Percentiles rank a stretch among this genome's conserved stretches.
Evolutionary conservation across 2,797 vertebrate genomes (phyloP).

Genomic region (Syngnathus acus): DNA sequence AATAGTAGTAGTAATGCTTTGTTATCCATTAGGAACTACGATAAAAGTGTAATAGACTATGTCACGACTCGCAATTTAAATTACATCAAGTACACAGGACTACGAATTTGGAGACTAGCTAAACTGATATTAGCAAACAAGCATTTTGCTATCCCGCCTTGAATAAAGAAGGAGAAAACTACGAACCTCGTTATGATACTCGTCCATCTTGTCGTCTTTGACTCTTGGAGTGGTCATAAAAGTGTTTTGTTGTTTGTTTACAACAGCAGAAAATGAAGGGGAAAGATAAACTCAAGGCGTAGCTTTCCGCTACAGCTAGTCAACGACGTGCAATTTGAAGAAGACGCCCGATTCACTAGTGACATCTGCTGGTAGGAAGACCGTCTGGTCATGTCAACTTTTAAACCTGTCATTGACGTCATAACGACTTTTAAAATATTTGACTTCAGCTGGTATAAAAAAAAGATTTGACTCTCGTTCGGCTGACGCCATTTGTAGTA

Average conservation of each 20-base stretch:
- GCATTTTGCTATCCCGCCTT: background rate
- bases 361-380: background rate
- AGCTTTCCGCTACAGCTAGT: background rate
- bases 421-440: background rate
- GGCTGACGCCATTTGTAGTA: background rate
- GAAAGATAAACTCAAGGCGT: background rate
- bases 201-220: constrained; percentile 52
- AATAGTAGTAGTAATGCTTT: background rate
- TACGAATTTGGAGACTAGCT: background rate
- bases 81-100: background rate
- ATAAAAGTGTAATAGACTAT: background rate
- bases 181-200: constrained; percentile 63
- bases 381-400: background rate
- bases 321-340: background rate
- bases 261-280: background rate
- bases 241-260: accelerated
- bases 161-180: too few species aligned
- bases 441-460: background rate
- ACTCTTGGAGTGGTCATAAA: accelerated
- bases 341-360: too few species aligned
- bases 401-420: background rate
- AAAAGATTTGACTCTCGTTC: background rate
- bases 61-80: too few species aligned
- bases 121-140: background rate
- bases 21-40: background rate